A percentile compares a stretch with the other conserved stretches of the same genome.
These are phyloP conservation scores for Gryllus longicercus DNA, from an alignment of 2,888 invertebrate species.

Conservation along the genomic window DNA sequence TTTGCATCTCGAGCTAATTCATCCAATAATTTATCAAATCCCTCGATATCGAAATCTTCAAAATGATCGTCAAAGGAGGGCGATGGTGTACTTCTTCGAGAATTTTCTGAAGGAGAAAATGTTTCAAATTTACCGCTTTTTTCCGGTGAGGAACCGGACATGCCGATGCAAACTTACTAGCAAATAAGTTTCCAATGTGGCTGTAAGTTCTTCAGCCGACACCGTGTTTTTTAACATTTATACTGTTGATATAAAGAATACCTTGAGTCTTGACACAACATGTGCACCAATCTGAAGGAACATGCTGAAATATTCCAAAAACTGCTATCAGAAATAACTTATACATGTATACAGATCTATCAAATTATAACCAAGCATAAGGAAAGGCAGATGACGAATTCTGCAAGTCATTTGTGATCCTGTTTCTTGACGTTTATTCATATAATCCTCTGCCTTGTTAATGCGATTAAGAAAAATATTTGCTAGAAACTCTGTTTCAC, in stretches of 20 bases:
- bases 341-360: too few relatives aligned
- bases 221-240: neutral
- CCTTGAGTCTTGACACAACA: neutral
- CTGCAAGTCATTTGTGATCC: too few relatives aligned
- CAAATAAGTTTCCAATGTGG: neutral
- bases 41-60: neutral
- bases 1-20: neutral
- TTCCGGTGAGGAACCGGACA: neutral
- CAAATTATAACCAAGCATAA: too few relatives aligned
- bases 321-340: too few relatives aligned
- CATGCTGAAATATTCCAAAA: neutral
- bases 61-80: neutral
- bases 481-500: too few relatives aligned
- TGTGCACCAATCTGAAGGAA: neutral
- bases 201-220: too few relatives aligned
- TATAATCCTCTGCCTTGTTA: too few relatives aligned
- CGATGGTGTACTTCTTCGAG: neutral
- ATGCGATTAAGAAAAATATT: too few relatives aligned
- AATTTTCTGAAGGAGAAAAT: neutral
- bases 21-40: conserved; percentile 1
- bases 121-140: neutral
- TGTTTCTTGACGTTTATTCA: too few relatives aligned
- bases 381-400: too few relatives aligned
- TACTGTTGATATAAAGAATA: neutral
- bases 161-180: neutral